Evolutionary conservation across 2,797 vertebrate genomes (phyloP), one percentile per base, ranked within the genome.

Genomic region (Urosaurus nigricauda): DNA sequence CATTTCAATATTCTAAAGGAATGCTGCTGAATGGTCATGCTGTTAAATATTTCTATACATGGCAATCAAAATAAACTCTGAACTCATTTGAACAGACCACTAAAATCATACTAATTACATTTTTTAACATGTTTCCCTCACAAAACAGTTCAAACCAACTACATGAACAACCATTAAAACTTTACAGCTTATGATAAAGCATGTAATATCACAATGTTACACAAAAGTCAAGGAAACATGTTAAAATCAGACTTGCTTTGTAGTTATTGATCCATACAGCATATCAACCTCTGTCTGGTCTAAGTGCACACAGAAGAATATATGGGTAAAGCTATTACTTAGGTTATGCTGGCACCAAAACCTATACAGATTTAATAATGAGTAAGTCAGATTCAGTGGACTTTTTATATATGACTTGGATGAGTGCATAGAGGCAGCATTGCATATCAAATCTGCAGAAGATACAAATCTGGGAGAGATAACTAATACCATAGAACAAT

Each of bases 11-110:
- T 43, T 68, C 6, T 68, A 43, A 65, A 83, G 12, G 29, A 83
- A 83, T 68, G 37, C 24, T 68, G 17, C 26, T 81, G 12, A 81
- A 21, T 81, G 56, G 37, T 81, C 17, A 26, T 81, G 35, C 12
- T 81, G 56, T 80, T 80, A 80, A 80, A 80, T 80, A 60, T 58
- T 35, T 37, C 60, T 63, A 63, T 63, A 60, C 2, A 83, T 32
- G 29, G n/a, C 17, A 70, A 70, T 51, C 32, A 68, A 68, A 2
- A 0, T 43, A 29, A 65, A 65, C 26, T 24, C 63, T 65, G 63
- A 65, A 65, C 24, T 65, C 26, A 24, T 9, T 24, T 29, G 26
- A 65, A 29, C 24, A 29, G 3, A 74, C 37, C 17, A 74, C 35
- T 40, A 2, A 19, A 74, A 74, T 7, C 17, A 74, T 40, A 74